Evolutionary conservation across 2,888 invertebrate genomes (phyloP).

Genomic region (Helleia helle): DNA sequence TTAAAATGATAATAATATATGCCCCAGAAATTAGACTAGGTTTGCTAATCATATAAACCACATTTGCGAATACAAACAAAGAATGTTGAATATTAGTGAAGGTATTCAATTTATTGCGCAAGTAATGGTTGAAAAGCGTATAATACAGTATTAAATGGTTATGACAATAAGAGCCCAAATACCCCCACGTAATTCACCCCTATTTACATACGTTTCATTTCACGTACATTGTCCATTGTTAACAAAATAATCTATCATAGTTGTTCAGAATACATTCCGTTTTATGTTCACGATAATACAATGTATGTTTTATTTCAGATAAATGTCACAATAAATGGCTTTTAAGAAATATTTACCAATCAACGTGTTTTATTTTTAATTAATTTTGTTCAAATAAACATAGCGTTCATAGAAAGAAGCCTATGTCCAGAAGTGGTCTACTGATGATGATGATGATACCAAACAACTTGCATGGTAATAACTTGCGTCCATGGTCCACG

Average conservation of each 20-base stretch:
- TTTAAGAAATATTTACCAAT: background rate
- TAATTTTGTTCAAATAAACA: no score
- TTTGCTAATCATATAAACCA: no score
- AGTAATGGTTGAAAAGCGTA: no score
- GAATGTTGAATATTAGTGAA: no score
- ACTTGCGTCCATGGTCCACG: slow-evolving; percentile 52
- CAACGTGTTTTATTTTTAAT: background rate
- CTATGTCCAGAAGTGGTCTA: no score
- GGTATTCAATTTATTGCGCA: no score
- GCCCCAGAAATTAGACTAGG: no score
- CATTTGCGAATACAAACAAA: no score
- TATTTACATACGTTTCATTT: slow-evolving; percentile 7
- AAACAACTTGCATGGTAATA: slow-evolving; percentile 24
- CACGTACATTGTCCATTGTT: slow-evolving; percentile 6
- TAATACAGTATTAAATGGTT: no score
- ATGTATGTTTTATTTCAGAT: slow-evolving; percentile 27
- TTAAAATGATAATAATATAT: no score
- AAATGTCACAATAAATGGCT: background rate
- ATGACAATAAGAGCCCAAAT: no score
- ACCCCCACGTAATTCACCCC: slow-evolving; percentile 4
- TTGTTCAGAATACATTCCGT: slow-evolving; percentile 11
- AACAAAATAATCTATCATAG: slow-evolving; percentile 2
- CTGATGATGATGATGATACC: background rate
- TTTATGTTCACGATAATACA: slow-evolving; percentile 33
- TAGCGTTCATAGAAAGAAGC: no score